Conservation (phyloP, 1,140 invertebrate genomes). For the Leptopilina boulardi region DNA sequence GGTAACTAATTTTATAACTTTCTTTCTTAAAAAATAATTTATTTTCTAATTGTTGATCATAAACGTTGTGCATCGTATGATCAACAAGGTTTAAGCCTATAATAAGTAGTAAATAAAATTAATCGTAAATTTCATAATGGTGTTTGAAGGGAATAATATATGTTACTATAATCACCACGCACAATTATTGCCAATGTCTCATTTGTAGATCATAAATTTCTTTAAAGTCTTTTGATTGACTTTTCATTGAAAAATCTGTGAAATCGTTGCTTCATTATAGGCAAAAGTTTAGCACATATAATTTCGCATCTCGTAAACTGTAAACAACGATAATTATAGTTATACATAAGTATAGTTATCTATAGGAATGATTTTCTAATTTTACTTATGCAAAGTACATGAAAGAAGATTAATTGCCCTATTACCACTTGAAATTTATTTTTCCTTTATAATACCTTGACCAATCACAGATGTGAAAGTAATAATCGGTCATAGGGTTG, state of each 20-base stretch:
- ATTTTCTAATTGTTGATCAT: too few species aligned
- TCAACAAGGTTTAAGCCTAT: too few species aligned
- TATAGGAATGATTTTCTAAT: constrained; percentile 8
- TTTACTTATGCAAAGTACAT: neutral
- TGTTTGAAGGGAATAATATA: too few species aligned
- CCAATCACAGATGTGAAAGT: constrained; percentile 23
- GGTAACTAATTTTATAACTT: too few species aligned
- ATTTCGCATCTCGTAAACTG: neutral
- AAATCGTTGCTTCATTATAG: constrained; percentile 23
- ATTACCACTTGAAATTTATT: constrained; percentile 17
- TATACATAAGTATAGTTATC: neutral
- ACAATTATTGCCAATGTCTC: too few species aligned
- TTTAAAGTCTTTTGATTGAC: constrained; percentile 5
- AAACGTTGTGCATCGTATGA: too few species aligned
- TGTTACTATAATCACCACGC: too few species aligned
- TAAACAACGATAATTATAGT: constrained; percentile 3
- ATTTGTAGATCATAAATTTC: neutral
- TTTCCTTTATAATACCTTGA: neutral
- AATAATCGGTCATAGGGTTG: neutral
- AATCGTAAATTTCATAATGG: too few species aligned
- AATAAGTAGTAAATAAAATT: too few species aligned
- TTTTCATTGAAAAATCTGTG: neutral
- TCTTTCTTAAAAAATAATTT: too few species aligned
- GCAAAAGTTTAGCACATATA: neutral
- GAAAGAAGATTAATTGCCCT: neutral